Evolutionary conservation across 2,113 vertebrate species (phyloP), one percentile per base, ranked within the genome.

Genomic region (Lipotes vexillifer): DNA sequence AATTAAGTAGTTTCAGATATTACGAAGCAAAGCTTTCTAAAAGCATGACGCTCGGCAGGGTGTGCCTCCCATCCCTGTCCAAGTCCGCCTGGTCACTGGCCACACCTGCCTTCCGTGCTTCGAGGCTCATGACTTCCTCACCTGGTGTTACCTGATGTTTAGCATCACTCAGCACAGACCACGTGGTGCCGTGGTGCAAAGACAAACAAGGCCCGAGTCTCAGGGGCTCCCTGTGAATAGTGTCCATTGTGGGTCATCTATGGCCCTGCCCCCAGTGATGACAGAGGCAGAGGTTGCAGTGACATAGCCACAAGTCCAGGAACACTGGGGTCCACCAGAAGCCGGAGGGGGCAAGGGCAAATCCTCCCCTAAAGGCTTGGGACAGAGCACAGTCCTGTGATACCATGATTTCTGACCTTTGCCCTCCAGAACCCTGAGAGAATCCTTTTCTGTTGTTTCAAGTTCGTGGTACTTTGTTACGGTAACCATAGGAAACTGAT

Each of bases 401-500:
- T 36, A 4, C 31, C 46, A 33, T 36, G 78, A 17, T 9, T 71
- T 38, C 52, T 49, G 52, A 31, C 65, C n/a, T 88, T 25, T 2
- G 21, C 38, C 31, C 49, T 63, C 38, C 74, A 71, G 84, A 33
- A 61, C 29, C 20, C n/a, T 6, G 61, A n/a, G 77, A 52, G 29
- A 4, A 52, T 15, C 8, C 4, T 29, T 44, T 63, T 29, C 25
- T 21, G 13, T 11, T 29, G 44, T 41, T n/a, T n/a, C 4, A 27
- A 11, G 57, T 82, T 5, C 6, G 0, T 17, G 49, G 5, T 1
- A 2, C 25, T 49, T 49, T 18, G 29, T n/a, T 8, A 31, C 2
- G 8, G 12, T 25, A 8, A 17, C 29, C 38, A 3, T 9, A 1
- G 12, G 49, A 81, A 69, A 13, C 46, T 0, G 11, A 81, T 12